Evolutionary conservation across 2,113 vertebrate genomes (phyloP).

Genomic region (Sorex araneus): DNA sequence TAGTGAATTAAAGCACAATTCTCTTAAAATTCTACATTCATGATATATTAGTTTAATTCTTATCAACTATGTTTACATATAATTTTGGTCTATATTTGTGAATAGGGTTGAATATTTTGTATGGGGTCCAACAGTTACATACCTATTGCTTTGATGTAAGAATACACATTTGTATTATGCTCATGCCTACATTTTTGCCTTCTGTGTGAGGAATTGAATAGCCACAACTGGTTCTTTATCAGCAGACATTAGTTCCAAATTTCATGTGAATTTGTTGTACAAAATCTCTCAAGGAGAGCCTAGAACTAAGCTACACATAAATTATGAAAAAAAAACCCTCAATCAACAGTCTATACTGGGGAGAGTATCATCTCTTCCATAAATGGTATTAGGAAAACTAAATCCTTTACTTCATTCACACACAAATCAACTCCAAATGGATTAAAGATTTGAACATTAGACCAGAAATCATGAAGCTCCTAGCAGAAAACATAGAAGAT

Average conservation of each 20-base stretch:
- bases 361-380: background rate
- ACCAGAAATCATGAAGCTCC: background rate
- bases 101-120: conserved; percentile 23
- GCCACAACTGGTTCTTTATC: background rate
- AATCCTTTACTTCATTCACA: background rate
- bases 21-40: background rate
- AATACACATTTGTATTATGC: background rate
- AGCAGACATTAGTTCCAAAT: conserved; percentile 23
- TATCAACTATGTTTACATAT: conserved; percentile 1
- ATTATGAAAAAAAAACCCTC: background rate
- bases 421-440: conserved; percentile 9
- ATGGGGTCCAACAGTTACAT: background rate
- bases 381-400: background rate
- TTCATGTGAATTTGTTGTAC: conserved; percentile 2
- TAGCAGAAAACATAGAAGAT: background rate
- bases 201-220: background rate
- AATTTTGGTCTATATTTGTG: background rate
- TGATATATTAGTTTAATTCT: background rate
- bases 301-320: background rate
- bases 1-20: background rate
- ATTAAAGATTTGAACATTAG: background rate
- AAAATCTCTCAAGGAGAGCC: background rate
- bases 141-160: background rate
- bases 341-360: background rate
- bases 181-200: background rate